phyloP scores from a whole-genome alignment of 2,888 invertebrate genomes.

The Tenodera sinensis region DNA sequence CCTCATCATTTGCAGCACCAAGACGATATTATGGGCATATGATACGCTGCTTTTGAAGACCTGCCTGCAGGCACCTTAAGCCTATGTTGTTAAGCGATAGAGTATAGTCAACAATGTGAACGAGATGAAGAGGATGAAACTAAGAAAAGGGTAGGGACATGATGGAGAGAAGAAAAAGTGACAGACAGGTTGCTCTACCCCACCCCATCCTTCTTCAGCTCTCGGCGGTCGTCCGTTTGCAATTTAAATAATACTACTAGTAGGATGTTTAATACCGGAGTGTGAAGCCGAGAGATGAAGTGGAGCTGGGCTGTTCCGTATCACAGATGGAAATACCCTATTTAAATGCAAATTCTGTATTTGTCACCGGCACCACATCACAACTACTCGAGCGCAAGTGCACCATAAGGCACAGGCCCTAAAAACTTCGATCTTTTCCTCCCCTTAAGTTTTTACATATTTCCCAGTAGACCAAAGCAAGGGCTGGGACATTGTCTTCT shows the following conservation, averaged over 20 bases:
- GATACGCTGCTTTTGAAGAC: too few relatives aligned
- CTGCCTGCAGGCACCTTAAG: not conserved
- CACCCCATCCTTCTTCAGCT: not conserved
- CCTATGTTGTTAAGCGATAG: not conserved
- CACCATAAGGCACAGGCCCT: not conserved
- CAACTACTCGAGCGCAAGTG: slow-evolving; percentile 5
- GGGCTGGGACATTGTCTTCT: not conserved
- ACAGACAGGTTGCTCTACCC: not conserved
- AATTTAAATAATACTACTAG: slow-evolving; percentile 25
- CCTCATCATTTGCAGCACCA: too few relatives aligned
- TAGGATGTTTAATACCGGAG: slow-evolving; percentile 22
- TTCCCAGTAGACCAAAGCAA: slow-evolving; percentile 24
- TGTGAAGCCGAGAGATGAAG: not conserved
- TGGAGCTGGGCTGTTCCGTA: slow-evolving; percentile 23
- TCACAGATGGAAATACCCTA: slow-evolving; percentile 61
- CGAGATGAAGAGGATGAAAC: not conserved
- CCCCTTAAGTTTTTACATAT: slow-evolving; percentile 31
- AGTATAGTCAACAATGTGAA: not conserved
- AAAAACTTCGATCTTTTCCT: slow-evolving; percentile 30
- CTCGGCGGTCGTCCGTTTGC: slow-evolving; percentile 21
- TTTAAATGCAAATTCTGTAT: slow-evolving; percentile 60
- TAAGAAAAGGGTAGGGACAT: not conserved
- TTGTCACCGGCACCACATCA: slow-evolving; percentile 26
- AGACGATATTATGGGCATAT: too few relatives aligned
- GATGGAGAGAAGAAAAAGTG: slow-evolving; percentile 1